Percentiles rank a stretch among this genome's conserved stretches.
These are phyloP conservation scores for Phoxinus phoxinus DNA, from an alignment of 2,113 vertebrate genomes.

Conservation along the genomic window DNA sequence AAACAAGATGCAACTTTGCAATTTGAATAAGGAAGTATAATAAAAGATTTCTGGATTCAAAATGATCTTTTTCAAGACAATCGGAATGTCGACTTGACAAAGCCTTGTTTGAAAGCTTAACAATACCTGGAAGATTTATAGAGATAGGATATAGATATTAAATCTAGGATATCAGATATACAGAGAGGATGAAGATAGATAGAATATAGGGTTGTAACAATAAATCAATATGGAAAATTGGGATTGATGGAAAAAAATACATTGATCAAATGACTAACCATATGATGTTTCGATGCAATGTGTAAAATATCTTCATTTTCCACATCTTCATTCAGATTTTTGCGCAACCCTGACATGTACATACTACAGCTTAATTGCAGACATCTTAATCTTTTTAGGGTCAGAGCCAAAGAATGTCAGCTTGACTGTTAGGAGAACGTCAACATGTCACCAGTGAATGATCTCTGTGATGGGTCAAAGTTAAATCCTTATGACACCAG, in stretches of 20 bases:
- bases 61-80: not conserved
- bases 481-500: conserved; percentile 8
- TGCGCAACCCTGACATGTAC: not conserved
- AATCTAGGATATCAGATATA: not conserved
- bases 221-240: too few relatives aligned
- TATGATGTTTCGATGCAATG: too few relatives aligned
- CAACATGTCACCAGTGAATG: not conserved
- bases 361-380: not conserved
- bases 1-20: not conserved
- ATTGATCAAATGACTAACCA: too few relatives aligned
- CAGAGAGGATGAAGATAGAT: not conserved
- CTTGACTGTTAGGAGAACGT: not conserved
- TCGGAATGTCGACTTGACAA: not conserved
- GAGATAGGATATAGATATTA: not conserved
- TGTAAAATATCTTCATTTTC: too few relatives aligned
- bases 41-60: not conserved
- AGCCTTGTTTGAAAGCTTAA: not conserved
- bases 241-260: too few relatives aligned
- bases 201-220: not conserved
- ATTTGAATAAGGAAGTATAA: not conserved
- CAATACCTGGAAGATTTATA: not conserved
- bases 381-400: not conserved
- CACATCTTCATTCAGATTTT: not conserved
- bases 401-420: not conserved
- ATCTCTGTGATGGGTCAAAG: conserved; percentile 1